Evolutionary conservation across 2,888 invertebrate species (phyloP).

Genomic region (Nephrotoma guestfalica): DNA sequence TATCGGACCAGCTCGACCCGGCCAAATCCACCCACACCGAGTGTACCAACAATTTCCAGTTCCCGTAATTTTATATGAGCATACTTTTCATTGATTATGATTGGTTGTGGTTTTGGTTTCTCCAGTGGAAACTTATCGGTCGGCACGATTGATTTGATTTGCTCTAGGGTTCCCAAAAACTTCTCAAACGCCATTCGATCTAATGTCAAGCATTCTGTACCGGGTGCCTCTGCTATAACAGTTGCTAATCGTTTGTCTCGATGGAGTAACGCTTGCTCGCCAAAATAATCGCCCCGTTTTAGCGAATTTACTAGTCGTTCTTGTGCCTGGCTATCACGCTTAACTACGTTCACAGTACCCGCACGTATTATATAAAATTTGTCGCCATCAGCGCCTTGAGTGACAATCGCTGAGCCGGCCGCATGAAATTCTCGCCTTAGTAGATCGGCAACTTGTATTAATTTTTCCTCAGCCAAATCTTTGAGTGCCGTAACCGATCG

Average conservation of each 20-base stretch:
- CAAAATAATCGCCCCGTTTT: constrained; percentile 71
- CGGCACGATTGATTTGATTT: background rate
- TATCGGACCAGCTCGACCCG: constrained; percentile 66
- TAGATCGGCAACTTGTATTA: constrained; percentile 72
- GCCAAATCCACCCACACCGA: constrained; percentile 89
- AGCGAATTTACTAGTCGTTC: constrained; percentile 55
- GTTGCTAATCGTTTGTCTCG: constrained; percentile 82
- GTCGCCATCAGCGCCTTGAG: constrained; percentile 76
- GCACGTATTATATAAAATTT: constrained; percentile 84
- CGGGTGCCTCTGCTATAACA: constrained; percentile 70
- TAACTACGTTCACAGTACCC: constrained; percentile 62
- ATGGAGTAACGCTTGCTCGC: constrained; percentile 72
- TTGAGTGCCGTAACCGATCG: constrained; percentile 65
- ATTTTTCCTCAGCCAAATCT: constrained; percentile 51
- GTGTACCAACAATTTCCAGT: constrained; percentile 65
- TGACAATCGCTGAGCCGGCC: constrained; percentile 61
- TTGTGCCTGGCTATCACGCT: constrained; percentile 36
- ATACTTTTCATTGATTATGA: constrained; percentile 34
- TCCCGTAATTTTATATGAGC: constrained; percentile 58
- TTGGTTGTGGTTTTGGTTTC: background rate
- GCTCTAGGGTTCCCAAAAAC: constrained; percentile 41
- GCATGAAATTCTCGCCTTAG: constrained; percentile 76
- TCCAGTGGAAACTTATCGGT: background rate
- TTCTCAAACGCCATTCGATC: constrained; percentile 75
- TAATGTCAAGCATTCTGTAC: constrained; percentile 75